Conservation (phyloP, 2,888 invertebrate genomes). For the Exocentrus adspersus region DNA sequence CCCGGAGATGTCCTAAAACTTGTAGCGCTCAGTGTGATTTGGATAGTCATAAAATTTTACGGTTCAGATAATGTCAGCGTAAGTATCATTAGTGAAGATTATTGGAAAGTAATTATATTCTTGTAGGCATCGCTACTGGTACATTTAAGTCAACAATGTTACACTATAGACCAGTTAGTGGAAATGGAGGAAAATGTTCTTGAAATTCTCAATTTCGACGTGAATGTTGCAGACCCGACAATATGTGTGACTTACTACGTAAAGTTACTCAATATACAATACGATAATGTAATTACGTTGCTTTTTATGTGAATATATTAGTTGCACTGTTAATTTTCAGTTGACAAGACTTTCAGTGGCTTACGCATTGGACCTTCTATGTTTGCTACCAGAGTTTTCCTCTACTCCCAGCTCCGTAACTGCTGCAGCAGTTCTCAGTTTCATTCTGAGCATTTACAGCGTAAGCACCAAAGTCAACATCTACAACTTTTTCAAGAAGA, state of each 20-base stretch:
- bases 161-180: background rate
- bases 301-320: no score
- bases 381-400: slow-evolving; percentile 9
- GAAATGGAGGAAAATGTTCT: slow-evolving; percentile 8
- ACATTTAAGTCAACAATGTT: background rate
- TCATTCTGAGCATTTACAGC: background rate
- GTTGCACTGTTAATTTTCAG: background rate
- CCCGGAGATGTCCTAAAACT: background rate
- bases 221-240: slow-evolving; percentile 7
- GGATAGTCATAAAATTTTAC: slow-evolving; percentile 7
- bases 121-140: background rate
- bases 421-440: slow-evolving; percentile 3
- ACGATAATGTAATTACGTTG: slow-evolving; percentile 6
- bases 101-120: background rate
- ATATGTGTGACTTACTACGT: background rate
- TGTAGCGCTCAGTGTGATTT: slow-evolving; percentile 4
- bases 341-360: background rate
- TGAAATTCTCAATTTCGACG: background rate
- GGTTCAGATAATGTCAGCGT: slow-evolving; percentile 7
- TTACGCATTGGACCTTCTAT: slow-evolving; percentile 3
- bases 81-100: no score
- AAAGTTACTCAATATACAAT: background rate
- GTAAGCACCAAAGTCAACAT: background rate
- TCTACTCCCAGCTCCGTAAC: background rate
- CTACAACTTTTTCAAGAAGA: background rate